phyloP scores from a whole-genome alignment of 2,113 vertebrate genomes.

The Mesocricetus auratus region DNA sequence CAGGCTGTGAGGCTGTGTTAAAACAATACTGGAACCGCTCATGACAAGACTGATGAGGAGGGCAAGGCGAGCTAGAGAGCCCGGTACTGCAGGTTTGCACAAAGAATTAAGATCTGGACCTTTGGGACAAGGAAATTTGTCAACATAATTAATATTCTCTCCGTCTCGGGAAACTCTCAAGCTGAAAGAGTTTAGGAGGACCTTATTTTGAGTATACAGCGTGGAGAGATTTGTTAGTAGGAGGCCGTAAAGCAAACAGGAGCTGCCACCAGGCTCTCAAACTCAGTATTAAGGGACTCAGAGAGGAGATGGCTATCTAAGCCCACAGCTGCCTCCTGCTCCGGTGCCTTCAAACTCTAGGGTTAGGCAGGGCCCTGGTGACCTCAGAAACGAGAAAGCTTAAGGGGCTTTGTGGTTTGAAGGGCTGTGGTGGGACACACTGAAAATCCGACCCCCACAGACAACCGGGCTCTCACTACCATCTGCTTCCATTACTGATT shows the following conservation, averaged over 20 bases:
- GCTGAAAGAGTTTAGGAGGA: slow-evolving; percentile 80
- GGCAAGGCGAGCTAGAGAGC: slow-evolving; percentile 81
- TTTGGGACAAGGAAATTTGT: slow-evolving; percentile 80
- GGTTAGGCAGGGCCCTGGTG: neutral
- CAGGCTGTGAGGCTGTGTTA: slow-evolving; percentile 81
- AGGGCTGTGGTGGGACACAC: neutral
- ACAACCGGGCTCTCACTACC: neutral
- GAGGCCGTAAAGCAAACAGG: slow-evolving; percentile 1
- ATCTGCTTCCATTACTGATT: neutral
- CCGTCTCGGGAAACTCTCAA: slow-evolving; percentile 62
- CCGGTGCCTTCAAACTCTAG: neutral
- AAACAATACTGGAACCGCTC: slow-evolving; percentile 81
- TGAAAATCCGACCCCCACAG: neutral
- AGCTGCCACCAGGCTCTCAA: neutral
- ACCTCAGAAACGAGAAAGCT: neutral
- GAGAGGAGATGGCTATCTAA: neutral
- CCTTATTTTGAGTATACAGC: slow-evolving; percentile 77
- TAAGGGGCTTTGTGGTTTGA: neutral
- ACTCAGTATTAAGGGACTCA: neutral
- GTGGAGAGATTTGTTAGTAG: neutral
- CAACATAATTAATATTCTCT: slow-evolving; percentile 81
- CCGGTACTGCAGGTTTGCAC: slow-evolving; percentile 84
- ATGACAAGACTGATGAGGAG: slow-evolving; percentile 84
- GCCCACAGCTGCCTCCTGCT: no score
- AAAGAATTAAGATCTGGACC: slow-evolving; percentile 86